phyloP scores from a whole-genome alignment of 92 coral and sea anemone species.

The Porites divaricata region DNA sequence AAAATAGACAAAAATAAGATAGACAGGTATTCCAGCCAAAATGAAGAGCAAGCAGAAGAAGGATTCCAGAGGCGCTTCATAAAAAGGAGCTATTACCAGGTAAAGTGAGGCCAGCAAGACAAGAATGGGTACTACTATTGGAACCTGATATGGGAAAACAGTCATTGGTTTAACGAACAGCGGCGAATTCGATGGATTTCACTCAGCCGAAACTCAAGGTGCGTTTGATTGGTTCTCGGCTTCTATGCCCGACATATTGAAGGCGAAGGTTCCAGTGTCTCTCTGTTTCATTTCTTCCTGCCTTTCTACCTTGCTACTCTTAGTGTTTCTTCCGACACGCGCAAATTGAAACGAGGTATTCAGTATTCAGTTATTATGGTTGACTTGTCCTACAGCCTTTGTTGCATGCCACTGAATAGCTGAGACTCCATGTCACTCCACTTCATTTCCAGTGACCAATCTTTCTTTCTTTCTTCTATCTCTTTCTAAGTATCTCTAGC shows the following conservation, averaged over 20 bases:
- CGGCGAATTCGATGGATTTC: too few species aligned
- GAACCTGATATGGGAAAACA: slow-evolving; percentile 60
- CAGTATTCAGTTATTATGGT: too few species aligned
- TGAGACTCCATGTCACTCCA: too few species aligned
- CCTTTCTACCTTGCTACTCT: not conserved
- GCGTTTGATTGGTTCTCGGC: not conserved
- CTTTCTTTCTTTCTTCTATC: not conserved
- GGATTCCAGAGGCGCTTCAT: slow-evolving; percentile 88
- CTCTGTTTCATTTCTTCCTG: not conserved
- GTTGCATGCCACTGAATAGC: too few species aligned
- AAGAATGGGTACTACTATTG: slow-evolving; percentile 69
- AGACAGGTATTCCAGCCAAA: slow-evolving; percentile 88
- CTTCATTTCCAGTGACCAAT: not conserved
- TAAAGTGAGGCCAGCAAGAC: slow-evolving; percentile 87
- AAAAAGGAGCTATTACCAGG: slow-evolving; percentile 88
- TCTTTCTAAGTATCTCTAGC: not conserved
- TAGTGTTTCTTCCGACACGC: not conserved
- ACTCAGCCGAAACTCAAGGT: not conserved
- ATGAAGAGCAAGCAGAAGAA: slow-evolving; percentile 91
- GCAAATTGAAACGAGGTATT: too few species aligned
- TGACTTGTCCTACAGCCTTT: too few species aligned
- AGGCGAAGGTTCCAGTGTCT: not conserved
- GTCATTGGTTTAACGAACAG: too few species aligned
- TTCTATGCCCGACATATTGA: not conserved
- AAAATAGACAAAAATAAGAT: slow-evolving; percentile 79